Evolutionary conservation across 2,113 vertebrate species (phyloP), one percentile per base, ranked within the genome.

Genomic region (Mastomys coucha): DNA sequence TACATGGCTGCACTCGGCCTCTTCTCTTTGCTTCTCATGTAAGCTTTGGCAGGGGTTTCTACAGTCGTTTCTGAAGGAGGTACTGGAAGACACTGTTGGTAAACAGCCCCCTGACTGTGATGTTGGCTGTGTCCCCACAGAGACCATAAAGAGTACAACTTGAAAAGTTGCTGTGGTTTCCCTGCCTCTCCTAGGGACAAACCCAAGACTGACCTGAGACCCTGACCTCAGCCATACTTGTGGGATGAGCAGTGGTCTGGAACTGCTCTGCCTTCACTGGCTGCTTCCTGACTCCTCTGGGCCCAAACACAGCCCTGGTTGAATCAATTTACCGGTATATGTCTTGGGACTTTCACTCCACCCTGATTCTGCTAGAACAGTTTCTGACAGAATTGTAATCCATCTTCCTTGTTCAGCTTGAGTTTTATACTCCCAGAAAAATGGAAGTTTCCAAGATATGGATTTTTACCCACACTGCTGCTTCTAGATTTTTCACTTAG

Each of bases 31-130:
- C 80, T 96, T 97, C 93, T 88, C 96, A 60, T 97, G 17, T 96
- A 92, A 73, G 93, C 93, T 96, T 98, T 98, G 97, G 97, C 98
- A 97, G 77, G 82, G 31, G 0, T 22, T 89, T 91, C 60, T 69
- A 60, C 22, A 91, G 75, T 49, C 58, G 12, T 97, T 96, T 97
- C 95, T 98, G 89, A 94, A 95, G 96, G 80, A 87, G 60, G 89
- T 95, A 91, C 96, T 33, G 39, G 95, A 96, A 96, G 96, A 81
- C 19, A 2, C 96, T 94, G 78, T 82, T 85, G 91, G 97, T 96
- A 97, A 96, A 96, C 89, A 97, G 78, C 73, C 42, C 80, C 42
- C 6, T 28, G 87, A 95, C 91, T 45, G 45, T 95, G 82, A n/a
- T 51, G 56, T 92, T 97, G 96, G 97, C 94, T n/a, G 0, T 78